Evolutionary conservation across 2,888 invertebrate genomes (phyloP).

Genomic region (Eristalis arbustorum): DNA sequence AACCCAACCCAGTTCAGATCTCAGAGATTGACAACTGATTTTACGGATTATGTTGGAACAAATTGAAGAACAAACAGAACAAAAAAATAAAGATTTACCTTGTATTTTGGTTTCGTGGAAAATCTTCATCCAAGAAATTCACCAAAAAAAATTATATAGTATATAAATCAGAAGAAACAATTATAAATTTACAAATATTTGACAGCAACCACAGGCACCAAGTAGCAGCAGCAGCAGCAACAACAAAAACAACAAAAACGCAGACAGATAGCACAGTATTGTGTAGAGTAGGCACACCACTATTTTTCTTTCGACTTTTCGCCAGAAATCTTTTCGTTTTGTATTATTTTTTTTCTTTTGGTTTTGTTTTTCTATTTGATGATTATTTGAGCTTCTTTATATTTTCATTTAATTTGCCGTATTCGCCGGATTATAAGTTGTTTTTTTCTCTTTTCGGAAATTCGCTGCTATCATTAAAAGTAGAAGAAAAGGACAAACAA

Average conservation of each 20-base stretch:
- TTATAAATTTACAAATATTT: slow-evolving; percentile 18
- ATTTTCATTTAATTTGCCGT: slow-evolving; percentile 30
- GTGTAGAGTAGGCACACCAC: slow-evolving; percentile 26
- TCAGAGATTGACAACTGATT: not conserved
- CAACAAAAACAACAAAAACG: slow-evolving; percentile 30
- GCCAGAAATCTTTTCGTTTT: slow-evolving; percentile 24
- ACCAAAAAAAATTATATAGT: not conserved
- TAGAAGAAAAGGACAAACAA: slow-evolving; percentile 26
- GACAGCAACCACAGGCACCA: slow-evolving; percentile 31
- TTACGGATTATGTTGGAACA: not conserved
- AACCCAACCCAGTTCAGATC: not conserved
- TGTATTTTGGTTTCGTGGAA: slow-evolving; percentile 46
- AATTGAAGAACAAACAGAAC: not conserved
- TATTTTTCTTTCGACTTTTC: slow-evolving; percentile 38
- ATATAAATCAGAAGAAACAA: not conserved
- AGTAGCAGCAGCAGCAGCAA: not conserved
- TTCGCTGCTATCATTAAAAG: slow-evolving; percentile 34
- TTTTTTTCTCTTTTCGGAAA: slow-evolving; percentile 16
- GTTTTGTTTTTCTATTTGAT: slow-evolving; percentile 48
- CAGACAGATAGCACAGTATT: slow-evolving; percentile 35
- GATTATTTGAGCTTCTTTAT: slow-evolving; percentile 17
- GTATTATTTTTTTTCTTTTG: slow-evolving; percentile 9
- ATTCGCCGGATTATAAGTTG: slow-evolving; percentile 48
- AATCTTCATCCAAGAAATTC: slow-evolving; percentile 42
- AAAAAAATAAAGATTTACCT: slow-evolving; percentile 35